phyloP scores from a whole-genome alignment of 2,888 invertebrate species.

The Cyclophora punctaria region DNA sequence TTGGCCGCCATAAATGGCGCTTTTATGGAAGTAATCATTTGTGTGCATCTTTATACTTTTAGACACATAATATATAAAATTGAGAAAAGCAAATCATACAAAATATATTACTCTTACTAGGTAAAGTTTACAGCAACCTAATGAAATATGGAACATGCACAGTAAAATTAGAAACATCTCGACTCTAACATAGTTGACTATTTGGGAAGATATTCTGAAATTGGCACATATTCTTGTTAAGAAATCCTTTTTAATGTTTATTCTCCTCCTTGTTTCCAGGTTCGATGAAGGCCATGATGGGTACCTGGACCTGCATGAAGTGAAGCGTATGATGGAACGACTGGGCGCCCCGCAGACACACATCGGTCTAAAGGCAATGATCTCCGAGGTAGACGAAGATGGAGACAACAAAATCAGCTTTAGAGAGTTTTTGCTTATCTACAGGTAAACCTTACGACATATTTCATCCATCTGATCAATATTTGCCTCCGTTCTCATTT shows the following conservation, averaged over 20 bases:
- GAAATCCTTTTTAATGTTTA: too few relatives aligned
- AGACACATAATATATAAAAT: too few relatives aligned
- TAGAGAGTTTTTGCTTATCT: slow-evolving; percentile 88
- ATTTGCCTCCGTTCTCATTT: too few relatives aligned
- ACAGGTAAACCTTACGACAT: slow-evolving; percentile 52
- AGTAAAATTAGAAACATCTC: not conserved
- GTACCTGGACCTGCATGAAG: slow-evolving; percentile 89
- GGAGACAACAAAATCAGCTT: slow-evolving; percentile 91
- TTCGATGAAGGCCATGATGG: slow-evolving; percentile 93
- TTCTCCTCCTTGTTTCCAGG: slow-evolving; percentile 70
- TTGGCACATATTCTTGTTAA: too few relatives aligned
- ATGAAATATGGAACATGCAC: too few relatives aligned
- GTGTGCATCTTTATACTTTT: too few relatives aligned
- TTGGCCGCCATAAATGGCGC: too few relatives aligned
- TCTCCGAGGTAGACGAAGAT: slow-evolving; percentile 92
- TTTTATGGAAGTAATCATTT: too few relatives aligned
- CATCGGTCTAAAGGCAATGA: slow-evolving; percentile 95
- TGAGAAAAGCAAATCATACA: too few relatives aligned
- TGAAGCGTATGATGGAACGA: slow-evolving; percentile 98
- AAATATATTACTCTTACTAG: too few relatives aligned
- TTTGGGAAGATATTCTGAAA: not conserved
- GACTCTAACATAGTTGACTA: not conserved
- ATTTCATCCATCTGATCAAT: too few relatives aligned
- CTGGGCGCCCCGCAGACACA: slow-evolving; percentile 97
- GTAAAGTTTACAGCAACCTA: too few relatives aligned